Conservation (phyloP, 2,113 vertebrate genomes). For the Pelecanus crispus region DNA sequence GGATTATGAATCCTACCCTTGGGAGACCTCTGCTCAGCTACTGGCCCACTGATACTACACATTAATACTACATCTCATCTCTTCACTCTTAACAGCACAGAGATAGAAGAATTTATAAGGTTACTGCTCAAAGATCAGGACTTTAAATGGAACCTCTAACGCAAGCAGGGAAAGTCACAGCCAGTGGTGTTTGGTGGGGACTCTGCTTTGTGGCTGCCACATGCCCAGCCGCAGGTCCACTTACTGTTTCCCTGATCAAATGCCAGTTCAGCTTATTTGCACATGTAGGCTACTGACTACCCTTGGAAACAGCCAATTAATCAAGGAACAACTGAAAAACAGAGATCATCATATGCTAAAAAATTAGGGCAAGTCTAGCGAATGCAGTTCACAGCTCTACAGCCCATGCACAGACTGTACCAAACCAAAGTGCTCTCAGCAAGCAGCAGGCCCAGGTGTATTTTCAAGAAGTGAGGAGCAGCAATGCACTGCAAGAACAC, state of each 20-base stretch:
- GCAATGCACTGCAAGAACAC: not conserved
- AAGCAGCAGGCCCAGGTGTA: not conserved
- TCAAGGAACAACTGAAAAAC: not conserved
- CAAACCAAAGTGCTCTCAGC: not conserved
- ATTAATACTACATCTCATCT: not conserved
- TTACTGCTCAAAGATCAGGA: not conserved
- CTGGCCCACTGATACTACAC: not conserved
- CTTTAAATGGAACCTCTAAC: not conserved
- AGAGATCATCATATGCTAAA: not conserved
- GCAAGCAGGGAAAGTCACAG: not conserved
- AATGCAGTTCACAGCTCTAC: not conserved
- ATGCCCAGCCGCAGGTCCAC: not conserved
- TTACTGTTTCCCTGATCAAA: not conserved
- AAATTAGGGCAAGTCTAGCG: not conserved
- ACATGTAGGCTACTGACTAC: not conserved
- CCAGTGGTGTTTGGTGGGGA: not conserved
- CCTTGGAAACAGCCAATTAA: not conserved
- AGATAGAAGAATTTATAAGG: not conserved
- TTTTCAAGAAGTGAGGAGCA: not conserved
- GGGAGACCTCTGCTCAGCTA: slow-evolving; percentile 4
- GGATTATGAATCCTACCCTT: not conserved
- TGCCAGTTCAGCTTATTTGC: not conserved
- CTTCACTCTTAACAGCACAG: not conserved
- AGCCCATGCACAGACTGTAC: not conserved
- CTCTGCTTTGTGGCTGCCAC: not conserved